Conservation (phyloP, 2,888 invertebrate species). For the Catocala nupta region DNA sequence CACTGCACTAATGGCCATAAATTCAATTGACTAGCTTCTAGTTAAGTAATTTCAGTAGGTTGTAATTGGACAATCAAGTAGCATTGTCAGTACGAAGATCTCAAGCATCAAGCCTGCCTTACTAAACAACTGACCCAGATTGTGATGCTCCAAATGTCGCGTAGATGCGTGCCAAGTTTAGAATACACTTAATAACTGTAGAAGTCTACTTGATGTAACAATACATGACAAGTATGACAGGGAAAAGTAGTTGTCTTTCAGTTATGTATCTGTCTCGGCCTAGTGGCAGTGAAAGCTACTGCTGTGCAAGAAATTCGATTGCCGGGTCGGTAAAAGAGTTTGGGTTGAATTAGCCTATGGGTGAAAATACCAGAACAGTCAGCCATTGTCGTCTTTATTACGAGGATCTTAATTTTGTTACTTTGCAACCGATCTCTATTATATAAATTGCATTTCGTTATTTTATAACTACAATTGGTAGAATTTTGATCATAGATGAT, state of each 20-base stretch:
- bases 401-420: too few relatives aligned
- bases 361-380: too few relatives aligned
- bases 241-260: neutral
- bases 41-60: conserved; percentile 38
- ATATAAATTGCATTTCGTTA: too few relatives aligned
- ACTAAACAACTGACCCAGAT: conserved; percentile 83
- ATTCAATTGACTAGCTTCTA: neutral
- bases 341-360: too few relatives aligned
- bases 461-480: too few relatives aligned
- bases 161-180: conserved; percentile 75
- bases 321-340: too few relatives aligned
- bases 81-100: conserved; percentile 44
- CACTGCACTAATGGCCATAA: neutral
- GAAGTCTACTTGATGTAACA: conserved; percentile 31
- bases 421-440: too few relatives aligned
- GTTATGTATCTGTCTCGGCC: too few relatives aligned
- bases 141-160: conserved; percentile 77
- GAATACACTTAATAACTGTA: conserved; percentile 56
- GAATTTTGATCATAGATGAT: too few relatives aligned
- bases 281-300: too few relatives aligned
- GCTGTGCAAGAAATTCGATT: too few relatives aligned
- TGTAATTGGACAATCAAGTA: conserved; percentile 55
- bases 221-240: conserved; percentile 18
- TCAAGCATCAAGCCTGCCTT: conserved; percentile 64
- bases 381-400: too few relatives aligned